phyloP scores from a whole-genome alignment of 2,888 invertebrate species.

The Apodemia duryi region DNA sequence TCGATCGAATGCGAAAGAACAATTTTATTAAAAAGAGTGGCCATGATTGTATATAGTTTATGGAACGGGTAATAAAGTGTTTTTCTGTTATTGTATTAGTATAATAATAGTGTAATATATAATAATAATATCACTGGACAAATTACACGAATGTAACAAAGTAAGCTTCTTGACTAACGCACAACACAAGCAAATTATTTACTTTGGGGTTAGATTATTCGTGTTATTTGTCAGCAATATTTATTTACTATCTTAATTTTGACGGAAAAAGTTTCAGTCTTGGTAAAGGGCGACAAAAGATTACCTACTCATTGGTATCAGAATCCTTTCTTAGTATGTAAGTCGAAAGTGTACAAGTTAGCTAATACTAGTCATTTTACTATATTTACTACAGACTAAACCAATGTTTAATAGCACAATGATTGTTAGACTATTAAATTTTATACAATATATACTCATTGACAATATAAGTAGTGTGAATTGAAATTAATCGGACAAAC shows the following conservation, averaged over 20 bases:
- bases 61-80: too few relatives aligned
- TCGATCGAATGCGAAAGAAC: too few relatives aligned
- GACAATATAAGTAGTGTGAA: neutral
- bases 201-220: too few relatives aligned
- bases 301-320: neutral
- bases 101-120: too few relatives aligned
- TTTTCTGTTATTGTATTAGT: neutral
- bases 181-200: too few relatives aligned
- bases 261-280: neutral
- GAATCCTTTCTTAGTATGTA: constrained; percentile 15
- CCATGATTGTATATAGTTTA: too few relatives aligned
- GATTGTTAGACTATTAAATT: neutral
- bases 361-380: constrained; percentile 4
- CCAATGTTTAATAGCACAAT: neutral
- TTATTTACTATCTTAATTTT: too few relatives aligned
- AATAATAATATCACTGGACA: too few relatives aligned
- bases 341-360: neutral
- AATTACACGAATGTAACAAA: too few relatives aligned
- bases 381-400: neutral
- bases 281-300: neutral
- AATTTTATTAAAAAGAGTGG: too few relatives aligned
- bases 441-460: constrained; percentile 1
- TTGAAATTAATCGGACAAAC: neutral
- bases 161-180: too few relatives aligned
- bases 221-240: too few relatives aligned